Evolutionary conservation across 2,888 invertebrate genomes (phyloP), one percentile per base, ranked within the genome.

Genomic region (Plebejus argus): DNA sequence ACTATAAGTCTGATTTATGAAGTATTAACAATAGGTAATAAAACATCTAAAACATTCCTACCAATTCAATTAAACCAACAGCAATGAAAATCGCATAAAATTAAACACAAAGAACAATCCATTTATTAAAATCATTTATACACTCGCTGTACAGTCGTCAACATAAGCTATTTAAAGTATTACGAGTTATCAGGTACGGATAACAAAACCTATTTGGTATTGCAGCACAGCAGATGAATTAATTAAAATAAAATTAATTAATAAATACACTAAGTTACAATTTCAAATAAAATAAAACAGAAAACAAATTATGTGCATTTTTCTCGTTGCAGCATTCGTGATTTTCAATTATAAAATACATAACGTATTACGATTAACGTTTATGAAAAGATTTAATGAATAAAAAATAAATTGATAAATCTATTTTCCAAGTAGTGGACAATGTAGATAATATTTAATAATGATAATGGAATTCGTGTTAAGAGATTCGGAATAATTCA

Each of bases 61-160:
- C 28, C 28, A 66, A 66, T 28, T 66, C 12, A 66, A 66, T 66
- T 66, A 66, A 5, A 5, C 12, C 23, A 66, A 20, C 39, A 12
- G 39, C 20, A 72, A 72, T 45, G 72, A 72, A 39, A 72, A 72
- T 45, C 39, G 7, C 72, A 72, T 72, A 20, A 72, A 72, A 45
- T 72, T 45, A 72, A 72, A 72, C 72, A 72, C 72, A 72, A 72
- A 71, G 71, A 71, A 72, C 39, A 72, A 72, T 72, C n/a, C 45
- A 72, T 72, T 39, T 39, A 72, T 72, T 72, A 45, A 39, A 72
- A 72, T 45, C 20, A 72, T 72, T 20, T 35, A n/a, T 18, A 72
- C 39, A 72, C 72, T 15, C 39, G 72, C 39, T 45, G 72, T 72
- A 66, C 66, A 66, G 45, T 72, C 72, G 45, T 39, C 39, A 39